Base-by-base conservation (phyloP, 2,797 vertebrate genomes). In the Denticeps clupeoides region DNA sequence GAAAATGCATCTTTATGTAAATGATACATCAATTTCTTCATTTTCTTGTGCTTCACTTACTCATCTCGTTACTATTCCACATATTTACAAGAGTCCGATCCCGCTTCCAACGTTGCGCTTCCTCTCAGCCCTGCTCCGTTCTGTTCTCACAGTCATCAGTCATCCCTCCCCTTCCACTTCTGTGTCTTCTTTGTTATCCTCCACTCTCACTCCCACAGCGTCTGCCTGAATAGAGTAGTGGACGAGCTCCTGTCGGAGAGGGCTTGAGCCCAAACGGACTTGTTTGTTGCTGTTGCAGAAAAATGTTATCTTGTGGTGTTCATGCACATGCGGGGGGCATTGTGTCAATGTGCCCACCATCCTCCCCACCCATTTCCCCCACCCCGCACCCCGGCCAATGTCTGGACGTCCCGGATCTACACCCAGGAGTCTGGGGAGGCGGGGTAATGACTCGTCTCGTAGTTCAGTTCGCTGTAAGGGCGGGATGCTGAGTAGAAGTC, bases 381-480 rank as follows among this genome's bases (percentile, higher is more conserved):
- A 59, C 61, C 55, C 80, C 78, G 74, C 58, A 66, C 47, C 47
- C 54, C 51, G 59, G 63, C n/a, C 47, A 45, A 53, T 29, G 3
- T 45, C 57, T 57, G 33, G 22, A 33, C 22, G n/a, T n/a, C 7
- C 19, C 47, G 8, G 62, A 75, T 46, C 92, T 82, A 99, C 78
- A 99, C 94, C 95, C 95, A 99, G 73, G 95, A 99, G 82, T 99
- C 95, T 28, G 94, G 94, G 50, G 95, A 98, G 75, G 92, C 93
- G 18, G 94, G 95, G 75, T 98, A 98, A 86, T 99, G 95, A 83
- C 95, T 99, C 65, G 93, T 97, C 85, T 99, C 95, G 47, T 99
- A 98, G 86, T 97, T 97, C 76, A 98, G 90, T 91, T 97, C 94
- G 48, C 95, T 99, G 86, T 99, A 99, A 65, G 95, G 95, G 63